phyloP scores from a whole-genome alignment of 2,113 vertebrate genomes.

The Vireo altiloquus region DNA sequence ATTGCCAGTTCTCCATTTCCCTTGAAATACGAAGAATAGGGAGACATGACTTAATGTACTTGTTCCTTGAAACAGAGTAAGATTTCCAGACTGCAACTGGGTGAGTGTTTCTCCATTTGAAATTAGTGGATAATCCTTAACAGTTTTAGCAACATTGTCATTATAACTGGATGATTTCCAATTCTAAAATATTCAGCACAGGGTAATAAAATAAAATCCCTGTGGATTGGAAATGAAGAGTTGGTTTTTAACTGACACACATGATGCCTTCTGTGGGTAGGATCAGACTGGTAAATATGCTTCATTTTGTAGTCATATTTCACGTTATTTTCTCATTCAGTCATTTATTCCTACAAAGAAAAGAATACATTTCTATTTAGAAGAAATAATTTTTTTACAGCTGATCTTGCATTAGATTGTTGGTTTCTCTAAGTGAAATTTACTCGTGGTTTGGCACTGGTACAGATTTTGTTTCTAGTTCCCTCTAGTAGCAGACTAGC shows the following conservation, averaged over 20 bases:
- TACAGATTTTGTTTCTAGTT: neutral
- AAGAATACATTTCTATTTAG: neutral
- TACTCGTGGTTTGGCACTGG: neutral
- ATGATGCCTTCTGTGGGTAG: neutral
- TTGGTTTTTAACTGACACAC: neutral
- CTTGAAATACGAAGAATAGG: neutral
- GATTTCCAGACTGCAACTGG: neutral
- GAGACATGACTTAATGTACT: neutral
- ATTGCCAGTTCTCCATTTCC: neutral
- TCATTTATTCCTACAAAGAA: neutral
- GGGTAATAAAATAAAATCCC: neutral
- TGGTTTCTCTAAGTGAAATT: neutral
- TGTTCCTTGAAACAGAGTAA: neutral
- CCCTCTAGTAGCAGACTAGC: neutral
- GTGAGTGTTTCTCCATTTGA: neutral
- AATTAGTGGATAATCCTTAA: neutral
- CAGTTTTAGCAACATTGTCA: neutral
- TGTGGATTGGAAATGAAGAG: neutral
- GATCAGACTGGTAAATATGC: neutral
- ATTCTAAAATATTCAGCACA: neutral
- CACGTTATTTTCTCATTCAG: neutral
- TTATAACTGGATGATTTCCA: neutral
- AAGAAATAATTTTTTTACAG: neutral
- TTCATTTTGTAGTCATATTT: neutral
- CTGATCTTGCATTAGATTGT: neutral